phyloP scores from a whole-genome alignment of 2,888 invertebrate genomes.

The Branchellion lobata region DNA sequence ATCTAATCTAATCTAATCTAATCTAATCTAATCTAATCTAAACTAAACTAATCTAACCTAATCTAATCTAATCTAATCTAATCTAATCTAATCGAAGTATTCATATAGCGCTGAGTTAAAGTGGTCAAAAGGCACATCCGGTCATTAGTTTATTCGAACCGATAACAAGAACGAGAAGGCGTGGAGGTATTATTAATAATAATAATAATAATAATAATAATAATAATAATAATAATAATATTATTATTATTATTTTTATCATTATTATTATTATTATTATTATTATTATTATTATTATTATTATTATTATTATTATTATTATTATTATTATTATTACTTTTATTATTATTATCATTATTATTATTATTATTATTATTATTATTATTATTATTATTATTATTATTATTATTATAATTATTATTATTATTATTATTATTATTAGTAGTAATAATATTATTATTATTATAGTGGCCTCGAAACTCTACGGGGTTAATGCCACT shows the following conservation, averaged over 20 bases:
- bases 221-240: not conserved
- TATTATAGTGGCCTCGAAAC: not conserved
- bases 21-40: too few relatives aligned
- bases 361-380: slow-evolving; percentile 31
- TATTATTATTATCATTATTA: slow-evolving; percentile 5
- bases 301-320: slow-evolving; percentile 17
- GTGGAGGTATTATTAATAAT: not conserved
- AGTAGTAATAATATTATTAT: not conserved
- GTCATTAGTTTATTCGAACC: too few relatives aligned
- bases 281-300: slow-evolving; percentile 22
- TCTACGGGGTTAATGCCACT: not conserved
- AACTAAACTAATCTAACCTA: too few relatives aligned
- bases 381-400: slow-evolving; percentile 17
- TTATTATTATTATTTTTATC: slow-evolving; percentile 1
- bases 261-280: slow-evolving; percentile 18
- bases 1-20: too few relatives aligned
- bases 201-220: not conserved
- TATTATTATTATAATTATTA: slow-evolving; percentile 12
- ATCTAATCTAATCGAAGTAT: too few relatives aligned
- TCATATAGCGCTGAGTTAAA: too few relatives aligned
- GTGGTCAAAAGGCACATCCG: too few relatives aligned
- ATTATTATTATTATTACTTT: slow-evolving; percentile 4
- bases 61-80: too few relatives aligned
- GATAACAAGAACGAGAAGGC: too few relatives aligned
- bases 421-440: slow-evolving; percentile 20